phyloP scores from a whole-genome alignment of 2,797 vertebrate species.

The Sylvia borin region DNA sequence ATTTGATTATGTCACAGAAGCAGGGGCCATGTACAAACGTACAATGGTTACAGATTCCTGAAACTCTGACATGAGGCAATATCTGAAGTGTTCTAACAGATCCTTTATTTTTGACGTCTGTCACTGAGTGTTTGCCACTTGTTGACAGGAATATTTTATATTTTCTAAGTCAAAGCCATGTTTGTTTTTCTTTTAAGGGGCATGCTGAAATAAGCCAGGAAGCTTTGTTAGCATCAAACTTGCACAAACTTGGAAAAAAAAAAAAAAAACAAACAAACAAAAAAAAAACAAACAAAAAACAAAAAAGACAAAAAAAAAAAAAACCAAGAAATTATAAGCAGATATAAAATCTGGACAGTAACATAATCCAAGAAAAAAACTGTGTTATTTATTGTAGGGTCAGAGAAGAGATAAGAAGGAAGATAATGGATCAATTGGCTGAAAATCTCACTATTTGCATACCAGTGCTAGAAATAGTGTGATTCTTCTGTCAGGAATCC shows the following conservation, averaged over 20 bases:
- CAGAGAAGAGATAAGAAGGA: neutral
- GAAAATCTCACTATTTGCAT: neutral
- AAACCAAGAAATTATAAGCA: neutral
- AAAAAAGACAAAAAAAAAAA: neutral
- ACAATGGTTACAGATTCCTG: neutral
- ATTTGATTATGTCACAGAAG: neutral
- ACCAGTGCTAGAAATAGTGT: neutral
- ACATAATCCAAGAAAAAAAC: neutral
- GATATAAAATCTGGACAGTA: neutral
- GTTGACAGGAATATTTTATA: neutral
- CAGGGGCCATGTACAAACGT: neutral
- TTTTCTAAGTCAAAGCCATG: neutral
- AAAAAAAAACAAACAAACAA: no score
- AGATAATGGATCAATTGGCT: neutral
- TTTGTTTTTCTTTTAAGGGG: neutral
- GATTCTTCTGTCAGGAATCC: neutral
- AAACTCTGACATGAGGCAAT: neutral
- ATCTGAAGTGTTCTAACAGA: neutral
- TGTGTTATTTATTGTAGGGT: neutral
- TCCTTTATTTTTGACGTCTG: neutral
- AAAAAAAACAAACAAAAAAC: no score
- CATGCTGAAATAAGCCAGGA: neutral
- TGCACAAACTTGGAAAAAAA: neutral
- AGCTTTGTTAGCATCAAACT: neutral
- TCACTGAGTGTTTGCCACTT: neutral